Evolutionary conservation across 2,113 vertebrate species (phyloP), one percentile per base, ranked within the genome.

Genomic region (Forbesichthys agassizii): DNA sequence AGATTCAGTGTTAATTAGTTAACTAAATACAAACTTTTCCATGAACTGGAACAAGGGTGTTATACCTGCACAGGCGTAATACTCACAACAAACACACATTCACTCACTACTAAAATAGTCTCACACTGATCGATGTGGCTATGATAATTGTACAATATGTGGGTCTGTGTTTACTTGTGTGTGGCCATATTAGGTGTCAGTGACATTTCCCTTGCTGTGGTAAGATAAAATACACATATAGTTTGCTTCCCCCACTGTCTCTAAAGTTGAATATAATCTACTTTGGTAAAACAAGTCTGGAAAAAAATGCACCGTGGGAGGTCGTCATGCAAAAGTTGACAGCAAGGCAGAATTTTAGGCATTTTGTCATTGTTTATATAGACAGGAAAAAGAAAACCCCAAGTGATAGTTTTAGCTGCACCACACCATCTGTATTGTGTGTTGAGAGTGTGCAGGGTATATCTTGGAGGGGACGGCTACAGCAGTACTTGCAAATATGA

Each of bases 401-500:
- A 33, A 46, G 36, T 36, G 53, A 59, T 66, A 59, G 69, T 75
- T 75, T 72, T 33, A 18, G n/a, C 52, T 77, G 14, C 33, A 48
- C 20, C 20, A 53, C 33, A 36, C 57, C 66, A 59, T 69, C 16
- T 3, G 27, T 27, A 27, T 27, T 72, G 69, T 71, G 63, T 68
- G 20, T 59, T 16, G 51, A 71, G 74, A 59, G 67, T 9, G 5
- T 60, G 33, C 14, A 20, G 6, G 53, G 27, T 81, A 16, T 59
- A 42, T 6, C 36, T 8, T 42, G 76, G 77, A 84, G 33, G 82
- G 74, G 80, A 88, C 86, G 80, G 88, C 58, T 54, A 27, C 27
- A 27, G 27, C 27, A 60, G 74, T 75, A 57, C 61, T 68, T 71
- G 64, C 48, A 11, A 48, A 75, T 61, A 83, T 79, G 83, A 88